A percentile compares a stretch with the other conserved stretches of the same genome.
phyloP scores from a whole-genome alignment of 64 coral and sea anemone species.

The Pocillopora verrucosa region DNA sequence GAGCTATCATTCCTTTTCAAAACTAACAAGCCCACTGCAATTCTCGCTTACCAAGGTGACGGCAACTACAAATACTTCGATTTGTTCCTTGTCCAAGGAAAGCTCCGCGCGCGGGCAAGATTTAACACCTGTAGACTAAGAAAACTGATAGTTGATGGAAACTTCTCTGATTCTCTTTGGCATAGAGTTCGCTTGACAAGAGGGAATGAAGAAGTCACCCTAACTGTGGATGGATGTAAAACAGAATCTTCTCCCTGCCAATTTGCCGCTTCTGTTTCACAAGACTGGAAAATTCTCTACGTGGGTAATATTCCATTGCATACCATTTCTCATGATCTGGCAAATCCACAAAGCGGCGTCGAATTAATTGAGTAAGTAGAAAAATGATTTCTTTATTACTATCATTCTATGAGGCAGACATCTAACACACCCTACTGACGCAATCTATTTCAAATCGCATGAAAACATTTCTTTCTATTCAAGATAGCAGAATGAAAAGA shows the following conservation, averaged over 20 bases:
- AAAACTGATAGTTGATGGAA: slow-evolving; percentile 39
- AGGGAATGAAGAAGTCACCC: slow-evolving; percentile 4
- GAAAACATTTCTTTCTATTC: not conserved
- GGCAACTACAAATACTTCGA: slow-evolving; percentile 60
- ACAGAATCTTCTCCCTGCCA: not conserved
- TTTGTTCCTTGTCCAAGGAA: slow-evolving; percentile 75
- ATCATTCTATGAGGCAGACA: not conserved
- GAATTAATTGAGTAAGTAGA: not conserved
- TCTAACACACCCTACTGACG: too few relatives aligned
- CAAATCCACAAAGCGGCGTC: not conserved
- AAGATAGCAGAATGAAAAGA: not conserved
- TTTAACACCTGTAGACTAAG: slow-evolving; percentile 40
- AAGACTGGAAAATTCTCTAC: slow-evolving; percentile 10
- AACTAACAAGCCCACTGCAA: slow-evolving; percentile 8
- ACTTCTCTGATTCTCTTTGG: slow-evolving; percentile 71
- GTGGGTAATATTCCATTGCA: slow-evolving; percentile 34
- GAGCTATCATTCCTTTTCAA: slow-evolving; percentile 51
- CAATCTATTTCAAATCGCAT: too few relatives aligned
- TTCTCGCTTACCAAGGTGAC: slow-evolving; percentile 82
- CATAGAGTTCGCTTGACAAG: slow-evolving; percentile 61
- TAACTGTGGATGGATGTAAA: slow-evolving; percentile 57
- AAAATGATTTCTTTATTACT: not conserved
- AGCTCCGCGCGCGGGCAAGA: slow-evolving; percentile 43
- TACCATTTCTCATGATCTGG: slow-evolving; percentile 9
- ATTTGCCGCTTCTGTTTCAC: not conserved